These are phyloP conservation scores for Mormyrops boulengeri DNA, from an alignment of 2,797 vertebrate genomes.

Conservation along the genomic window DNA sequence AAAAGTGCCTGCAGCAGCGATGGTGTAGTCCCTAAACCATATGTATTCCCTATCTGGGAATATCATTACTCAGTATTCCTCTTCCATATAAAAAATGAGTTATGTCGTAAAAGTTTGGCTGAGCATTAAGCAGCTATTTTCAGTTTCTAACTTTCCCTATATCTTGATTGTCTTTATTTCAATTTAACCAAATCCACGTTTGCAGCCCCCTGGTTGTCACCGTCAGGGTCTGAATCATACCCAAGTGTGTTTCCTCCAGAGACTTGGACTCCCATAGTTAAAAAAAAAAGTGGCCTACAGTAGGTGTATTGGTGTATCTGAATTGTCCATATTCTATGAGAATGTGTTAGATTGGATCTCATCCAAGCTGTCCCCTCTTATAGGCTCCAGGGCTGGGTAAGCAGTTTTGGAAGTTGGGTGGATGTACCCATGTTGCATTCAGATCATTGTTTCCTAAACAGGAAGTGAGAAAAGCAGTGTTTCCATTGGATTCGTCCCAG, in stretches of 20 bases:
- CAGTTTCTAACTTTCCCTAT: not conserved
- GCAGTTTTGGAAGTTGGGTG: not conserved
- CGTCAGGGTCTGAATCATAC: not conserved
- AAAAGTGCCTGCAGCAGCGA: not conserved
- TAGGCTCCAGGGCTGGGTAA: not conserved
- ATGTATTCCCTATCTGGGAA: not conserved
- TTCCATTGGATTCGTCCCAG: not conserved
- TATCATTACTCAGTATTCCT: not conserved
- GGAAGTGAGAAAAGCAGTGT: not conserved
- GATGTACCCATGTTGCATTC: not conserved
- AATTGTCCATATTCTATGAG: not conserved
- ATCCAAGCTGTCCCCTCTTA: not conserved
- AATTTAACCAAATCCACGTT: not conserved
- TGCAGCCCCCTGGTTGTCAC: not conserved
- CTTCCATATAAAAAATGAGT: not conserved
- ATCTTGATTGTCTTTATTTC: not conserved
- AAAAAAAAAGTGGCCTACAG: not conserved
- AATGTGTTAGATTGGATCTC: not conserved
- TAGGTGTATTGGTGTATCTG: not conserved
- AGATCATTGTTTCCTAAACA: not conserved
- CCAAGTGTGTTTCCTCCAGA: not conserved
- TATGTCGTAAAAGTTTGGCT: not conserved
- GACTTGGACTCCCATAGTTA: constrained; percentile 6
- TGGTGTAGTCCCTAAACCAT: not conserved
- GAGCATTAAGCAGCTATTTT: not conserved